Percentiles rank a stretch among this genome's conserved stretches.
Conservation (phyloP, 30 jellyfish, hydroid and myxozoan species). For the Cassiopea andromeda region DNA sequence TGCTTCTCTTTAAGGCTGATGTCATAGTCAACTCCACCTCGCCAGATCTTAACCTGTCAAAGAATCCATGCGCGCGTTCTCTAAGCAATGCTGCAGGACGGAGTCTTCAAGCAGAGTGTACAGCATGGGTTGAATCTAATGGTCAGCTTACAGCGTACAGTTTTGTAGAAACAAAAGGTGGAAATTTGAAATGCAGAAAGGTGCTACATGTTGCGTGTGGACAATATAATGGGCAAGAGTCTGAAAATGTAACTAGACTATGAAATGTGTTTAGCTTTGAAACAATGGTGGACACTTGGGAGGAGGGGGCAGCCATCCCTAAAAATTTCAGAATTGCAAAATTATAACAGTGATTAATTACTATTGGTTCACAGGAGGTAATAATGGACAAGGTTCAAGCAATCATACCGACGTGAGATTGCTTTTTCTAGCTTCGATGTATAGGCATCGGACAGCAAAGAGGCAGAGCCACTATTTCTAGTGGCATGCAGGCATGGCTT, state of each 20-base stretch:
- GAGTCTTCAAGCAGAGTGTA: constrained; percentile 27
- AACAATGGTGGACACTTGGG: no score
- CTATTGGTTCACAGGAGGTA: no score
- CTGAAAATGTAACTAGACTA: constrained; percentile 27
- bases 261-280: no score
- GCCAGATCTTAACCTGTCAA: constrained; percentile 48
- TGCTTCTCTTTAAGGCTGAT: constrained; percentile 24
- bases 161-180: constrained; percentile 26
- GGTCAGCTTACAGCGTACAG: constrained; percentile 16
- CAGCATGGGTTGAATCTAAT: neutral
- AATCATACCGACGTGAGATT: no score
- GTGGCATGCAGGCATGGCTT: no score
- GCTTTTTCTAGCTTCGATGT: no score
- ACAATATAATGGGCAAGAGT: constrained; percentile 10
- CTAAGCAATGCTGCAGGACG: constrained; percentile 58
- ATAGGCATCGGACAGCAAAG: no score
- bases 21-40: constrained; percentile 50
- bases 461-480: no score
- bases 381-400: no score
- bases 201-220: constrained; percentile 60
- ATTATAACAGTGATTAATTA: no score
- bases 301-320: no score
- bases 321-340: no score
- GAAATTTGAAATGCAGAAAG: constrained; percentile 11
- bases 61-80: constrained; percentile 54